Percentiles rank a stretch among this genome's conserved stretches.
Evolutionary conservation across 2,888 invertebrate species (phyloP).

Genomic region (Acleris cristana): DNA sequence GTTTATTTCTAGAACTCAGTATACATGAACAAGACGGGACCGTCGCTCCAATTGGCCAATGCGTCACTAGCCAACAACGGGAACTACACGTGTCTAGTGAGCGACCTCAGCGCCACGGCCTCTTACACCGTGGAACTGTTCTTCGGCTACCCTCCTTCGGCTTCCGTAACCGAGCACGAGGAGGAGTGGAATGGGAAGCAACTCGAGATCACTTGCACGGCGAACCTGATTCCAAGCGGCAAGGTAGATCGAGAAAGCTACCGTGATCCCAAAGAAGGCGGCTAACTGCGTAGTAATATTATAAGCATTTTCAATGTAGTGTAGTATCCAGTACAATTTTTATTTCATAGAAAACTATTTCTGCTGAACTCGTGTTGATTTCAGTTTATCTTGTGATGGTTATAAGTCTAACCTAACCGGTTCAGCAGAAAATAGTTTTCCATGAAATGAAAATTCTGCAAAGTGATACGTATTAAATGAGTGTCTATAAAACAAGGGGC

Average conservation of each 20-base stretch:
- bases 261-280: too few relatives aligned
- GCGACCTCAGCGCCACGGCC: constrained; percentile 6
- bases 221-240: neutral
- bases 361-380: too few relatives aligned
- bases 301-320: too few relatives aligned
- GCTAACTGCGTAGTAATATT: too few relatives aligned
- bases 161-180: neutral
- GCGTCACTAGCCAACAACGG: neutral
- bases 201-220: neutral
- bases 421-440: too few relatives aligned
- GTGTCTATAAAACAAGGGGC: too few relatives aligned
- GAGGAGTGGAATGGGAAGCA: neutral
- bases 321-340: too few relatives aligned
- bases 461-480: too few relatives aligned
- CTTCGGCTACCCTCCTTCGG: constrained; percentile 10
- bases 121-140: constrained; percentile 14
- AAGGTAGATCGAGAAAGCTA: constrained; percentile 1
- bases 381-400: too few relatives aligned
- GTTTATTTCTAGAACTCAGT: constrained; percentile 3
- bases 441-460: too few relatives aligned
- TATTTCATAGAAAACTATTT: too few relatives aligned
- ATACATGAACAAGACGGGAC: neutral
- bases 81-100: constrained; percentile 29
- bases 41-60: constrained; percentile 5
- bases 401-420: too few relatives aligned